Evolutionary conservation across 2,113 vertebrate genomes (phyloP).

Genomic region (Rhinolophus sinicus): DNA sequence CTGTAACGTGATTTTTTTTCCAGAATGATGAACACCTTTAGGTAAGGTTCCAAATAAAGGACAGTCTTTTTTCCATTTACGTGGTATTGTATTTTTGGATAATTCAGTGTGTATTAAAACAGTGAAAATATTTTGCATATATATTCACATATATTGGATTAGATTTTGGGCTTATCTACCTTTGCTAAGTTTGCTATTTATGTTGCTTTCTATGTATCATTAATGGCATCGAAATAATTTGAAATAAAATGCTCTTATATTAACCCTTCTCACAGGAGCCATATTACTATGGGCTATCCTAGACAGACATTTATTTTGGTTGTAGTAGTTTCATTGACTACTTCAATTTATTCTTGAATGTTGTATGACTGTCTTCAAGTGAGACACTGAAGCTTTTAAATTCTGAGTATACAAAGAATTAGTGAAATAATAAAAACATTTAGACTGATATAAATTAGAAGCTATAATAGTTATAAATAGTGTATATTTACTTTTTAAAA

Average conservation of each 20-base stretch:
- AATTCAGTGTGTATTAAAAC: neutral
- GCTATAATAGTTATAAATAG: neutral
- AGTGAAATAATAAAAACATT: conserved; percentile 1
- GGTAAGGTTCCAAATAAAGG: neutral
- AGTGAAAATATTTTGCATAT: neutral
- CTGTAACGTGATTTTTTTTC: neutral
- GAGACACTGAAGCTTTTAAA: neutral
- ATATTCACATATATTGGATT: neutral
- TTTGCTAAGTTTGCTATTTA: neutral
- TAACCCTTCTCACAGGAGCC: neutral
- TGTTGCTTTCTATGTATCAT: neutral
- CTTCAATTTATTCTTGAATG: neutral
- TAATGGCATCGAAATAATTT: neutral
- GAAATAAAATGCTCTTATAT: neutral
- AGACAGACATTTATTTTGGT: neutral
- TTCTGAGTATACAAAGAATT: neutral
- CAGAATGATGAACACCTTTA: neutral
- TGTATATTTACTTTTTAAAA: neutral
- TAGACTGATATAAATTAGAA: neutral
- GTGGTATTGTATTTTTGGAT: neutral
- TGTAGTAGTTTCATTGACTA: neutral
- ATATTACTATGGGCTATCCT: neutral
- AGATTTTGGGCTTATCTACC: neutral
- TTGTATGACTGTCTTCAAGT: neutral
- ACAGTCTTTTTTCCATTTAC: neutral